Base-by-base conservation (phyloP, 1,140 invertebrate species). In the Caenorhabditis remanei region DNA sequence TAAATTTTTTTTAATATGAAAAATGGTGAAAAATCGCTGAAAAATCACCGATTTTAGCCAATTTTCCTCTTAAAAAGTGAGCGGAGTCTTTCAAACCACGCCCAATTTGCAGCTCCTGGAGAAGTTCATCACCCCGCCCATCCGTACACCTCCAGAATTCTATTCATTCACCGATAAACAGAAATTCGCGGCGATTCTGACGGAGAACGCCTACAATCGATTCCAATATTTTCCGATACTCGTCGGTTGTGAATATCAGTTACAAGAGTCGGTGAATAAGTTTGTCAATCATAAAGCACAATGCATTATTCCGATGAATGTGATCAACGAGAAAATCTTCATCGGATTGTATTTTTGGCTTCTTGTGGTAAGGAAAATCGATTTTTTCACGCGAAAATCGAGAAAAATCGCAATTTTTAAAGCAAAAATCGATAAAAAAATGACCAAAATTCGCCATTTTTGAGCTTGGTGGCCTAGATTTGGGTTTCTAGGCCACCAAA, bases 261-360 rank as follows among this genome's bases (percentile, higher is more conserved):
- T 79, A 41, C 71, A 79, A 14, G 71, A 79, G 21, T 79, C 71
- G n/a, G 46, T 79, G n/a, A 43, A 53, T 13, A 50, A 53, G 5
- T 79, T 79, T 79, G 71, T 79, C 19, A 79, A 79, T 50, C 71
- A 79, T 11, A 79, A 79, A 79, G 40, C 71, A 0, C 71, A 79
- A 53, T 79, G 71, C 71, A 79, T 79, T 24, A 79, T 79, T 79
- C 71, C 71, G 21, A 79, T 79, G 71, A 79, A 79, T 79, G 71
- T 79, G 46, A 79, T 79, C n/a, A 79, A 79, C 40, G 71, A 79
- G 71, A 79, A 79, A 32, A 79, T 79, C 21, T 79, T 79, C 71
- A 53, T 79, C 14, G 71, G 71, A 11, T 19, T 79, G 11, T 79
- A 79, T 24, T 79, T 79, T 11, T 79, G 71, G 71, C 46, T 79